Evolutionary conservation across 2,888 invertebrate genomes (phyloP), one percentile per base, ranked within the genome.

Genomic region (Branchellion lobata): DNA sequence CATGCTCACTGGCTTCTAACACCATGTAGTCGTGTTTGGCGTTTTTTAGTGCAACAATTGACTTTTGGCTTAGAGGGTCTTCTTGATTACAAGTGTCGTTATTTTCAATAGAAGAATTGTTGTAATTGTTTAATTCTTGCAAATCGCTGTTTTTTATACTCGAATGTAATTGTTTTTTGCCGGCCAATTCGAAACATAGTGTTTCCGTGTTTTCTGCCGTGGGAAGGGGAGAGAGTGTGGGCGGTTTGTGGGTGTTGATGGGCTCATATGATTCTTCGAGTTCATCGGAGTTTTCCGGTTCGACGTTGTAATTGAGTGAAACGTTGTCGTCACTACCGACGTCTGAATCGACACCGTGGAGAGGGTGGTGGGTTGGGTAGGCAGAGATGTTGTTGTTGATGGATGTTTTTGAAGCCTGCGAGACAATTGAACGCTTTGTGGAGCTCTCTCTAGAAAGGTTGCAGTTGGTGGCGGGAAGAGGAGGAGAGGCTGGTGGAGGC

Each of bases 241-340:
- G 5, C 5, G 61, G 24, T 5, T 57, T 18, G 3, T 57, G 61
- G 3, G 69, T 11, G 21, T 31, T 69, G 34, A 69, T 69, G 29
- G 69, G 69, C 27, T 78, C 29, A 3, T 1, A 79, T 8, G 68
- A 31, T 74, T 68, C 69, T 40, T 36, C 27, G 31, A 34, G 51
- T 24, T 78, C 77, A 27, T 40, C 73, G 21, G 33, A 27, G 34
- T 80, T 74, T 73, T 79, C 79, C 8, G 53, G 69, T 40, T 80
- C 72, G 24, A 80, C 61, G 51, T 51, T 73, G 40, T 72, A 80
- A 65, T 33, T 80, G 24, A 80, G 47, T 0, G 80, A 78, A 8
- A 79, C 34, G 21, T 80, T 72, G 31, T 79, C 79, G n/a, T 75
- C 79, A 68, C 73, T 71, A 14, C 27, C 72, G 40, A 18, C 80